Evolutionary conservation across 1,140 invertebrate species (phyloP), one percentile per base, ranked within the genome.

Genomic region (Leptonema lineaticorne): DNA sequence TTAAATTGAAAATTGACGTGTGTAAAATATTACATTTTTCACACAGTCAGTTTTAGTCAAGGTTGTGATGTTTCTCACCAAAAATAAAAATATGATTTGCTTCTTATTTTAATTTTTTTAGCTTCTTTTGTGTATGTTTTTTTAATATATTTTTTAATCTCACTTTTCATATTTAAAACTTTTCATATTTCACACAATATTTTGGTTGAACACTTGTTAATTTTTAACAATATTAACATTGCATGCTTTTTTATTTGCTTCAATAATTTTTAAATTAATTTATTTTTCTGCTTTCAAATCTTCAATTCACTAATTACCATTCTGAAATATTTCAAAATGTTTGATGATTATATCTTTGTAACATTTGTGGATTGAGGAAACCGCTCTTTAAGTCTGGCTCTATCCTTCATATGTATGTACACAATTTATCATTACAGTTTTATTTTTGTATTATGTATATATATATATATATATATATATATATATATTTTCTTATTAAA

Each of bases 381-480:
- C 53, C 29, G 67, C 67, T 68, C 57, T 26, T 62, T 26, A 68
- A 68, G 67, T 68, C 67, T 68, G 67, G 67, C 67, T 68, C 67
- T 68, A 62, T 62, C 37, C 67, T 57, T 68, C 59, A 59, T 67
- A 27, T 24, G 4, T 59, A 59, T 24, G 11, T 24, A 16, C 20
- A 28, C 18, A 1, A 28, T 59, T 27, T 59, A 6, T 2, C 14
- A 28, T 59, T 26, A 22, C 26, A 20, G 46, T 53, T n/a, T 7
- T 27, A 18, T n/a, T n/a, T n/a, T n/a, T n/a, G n/a, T n/a, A n/a
- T n/a, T n/a, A n/a, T n/a, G n/a, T n/a, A n/a, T n/a, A n/a, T n/a
- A n/a, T n/a, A n/a, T n/a, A n/a, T n/a, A n/a, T n/a, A n/a, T n/a
- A n/a, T n/a, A n/a, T n/a, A n/a, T n/a, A n/a, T n/a, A n/a, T n/a